A percentile compares a stretch with the other conserved stretches of the same genome.
Evolutionary conservation across 2,113 vertebrate species (phyloP).

Genomic region (Oncorhynchus masou): DNA sequence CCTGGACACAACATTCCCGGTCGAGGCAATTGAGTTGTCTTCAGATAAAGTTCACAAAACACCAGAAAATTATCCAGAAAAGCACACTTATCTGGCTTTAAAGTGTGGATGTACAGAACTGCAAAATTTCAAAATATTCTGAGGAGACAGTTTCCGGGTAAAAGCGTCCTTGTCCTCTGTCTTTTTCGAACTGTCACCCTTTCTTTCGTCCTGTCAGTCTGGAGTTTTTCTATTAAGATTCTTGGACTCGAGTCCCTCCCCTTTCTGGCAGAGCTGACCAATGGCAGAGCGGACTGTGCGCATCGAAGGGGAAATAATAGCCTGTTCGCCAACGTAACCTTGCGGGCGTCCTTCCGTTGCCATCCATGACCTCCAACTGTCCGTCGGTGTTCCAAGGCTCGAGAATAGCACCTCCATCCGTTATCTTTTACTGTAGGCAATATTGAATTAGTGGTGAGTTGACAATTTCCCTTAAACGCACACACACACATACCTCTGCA

Average conservation of each 20-base stretch:
- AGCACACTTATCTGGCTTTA: not conserved
- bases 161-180: not conserved
- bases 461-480: not conserved
- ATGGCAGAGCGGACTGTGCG: constrained; percentile 19
- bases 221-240: constrained; percentile 66
- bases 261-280: constrained; percentile 49
- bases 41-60: not conserved
- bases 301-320: not conserved
- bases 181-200: constrained; percentile 28
- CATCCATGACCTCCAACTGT: not conserved
- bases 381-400: not conserved
- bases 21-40: not conserved
- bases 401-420: not conserved
- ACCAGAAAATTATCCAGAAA: not conserved
- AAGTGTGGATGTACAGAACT: not conserved
- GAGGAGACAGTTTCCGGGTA: not conserved
- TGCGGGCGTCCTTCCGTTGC: not conserved
- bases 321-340: not conserved
- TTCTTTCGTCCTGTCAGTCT: constrained; percentile 37
- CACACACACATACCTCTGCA: too few relatives aligned
- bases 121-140: not conserved
- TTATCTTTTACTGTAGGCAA: too few relatives aligned
- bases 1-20: not conserved
- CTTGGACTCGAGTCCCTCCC: constrained; percentile 54
- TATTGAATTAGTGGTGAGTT: not conserved